Evolutionary conservation across 2,888 invertebrate genomes (phyloP).

Genomic region (Hymenopus coronatus): DNA sequence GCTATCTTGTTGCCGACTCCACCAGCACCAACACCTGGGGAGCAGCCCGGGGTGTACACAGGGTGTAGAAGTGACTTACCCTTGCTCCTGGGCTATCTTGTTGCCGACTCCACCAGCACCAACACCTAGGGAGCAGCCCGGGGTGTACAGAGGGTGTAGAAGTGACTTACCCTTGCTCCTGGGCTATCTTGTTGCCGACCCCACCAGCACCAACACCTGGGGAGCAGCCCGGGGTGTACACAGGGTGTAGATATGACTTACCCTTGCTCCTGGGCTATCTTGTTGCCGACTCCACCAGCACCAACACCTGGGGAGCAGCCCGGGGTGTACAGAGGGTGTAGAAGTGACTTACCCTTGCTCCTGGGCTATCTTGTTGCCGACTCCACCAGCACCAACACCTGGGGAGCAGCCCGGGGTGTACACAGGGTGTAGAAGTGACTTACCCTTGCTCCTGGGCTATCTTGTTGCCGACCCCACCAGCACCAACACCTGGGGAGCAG

Average conservation of each 20-base stretch:
- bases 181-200: constrained; percentile 45
- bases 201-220: constrained; percentile 39
- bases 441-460: too few species aligned
- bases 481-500: too few species aligned
- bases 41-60: constrained; percentile 33
- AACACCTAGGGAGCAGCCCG: not conserved
- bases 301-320: too few species aligned
- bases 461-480: too few species aligned
- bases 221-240: too few species aligned
- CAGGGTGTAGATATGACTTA: constrained; percentile 34
- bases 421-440: too few species aligned
- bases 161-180: constrained; percentile 44
- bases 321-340: too few species aligned
- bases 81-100: constrained; percentile 45
- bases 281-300: constrained; percentile 34
- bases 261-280: constrained; percentile 47
- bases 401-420: too few species aligned
- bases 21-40: constrained; percentile 36
- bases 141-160: not conserved
- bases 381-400: too few species aligned
- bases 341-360: too few species aligned
- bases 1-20: constrained; percentile 46
- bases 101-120: constrained; percentile 44
- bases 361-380: too few species aligned
- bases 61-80: constrained; percentile 38